Conservation (phyloP, 37 sponge, comb jelly and placozoan genomes). For the Petrosia ficiformis region DNA sequence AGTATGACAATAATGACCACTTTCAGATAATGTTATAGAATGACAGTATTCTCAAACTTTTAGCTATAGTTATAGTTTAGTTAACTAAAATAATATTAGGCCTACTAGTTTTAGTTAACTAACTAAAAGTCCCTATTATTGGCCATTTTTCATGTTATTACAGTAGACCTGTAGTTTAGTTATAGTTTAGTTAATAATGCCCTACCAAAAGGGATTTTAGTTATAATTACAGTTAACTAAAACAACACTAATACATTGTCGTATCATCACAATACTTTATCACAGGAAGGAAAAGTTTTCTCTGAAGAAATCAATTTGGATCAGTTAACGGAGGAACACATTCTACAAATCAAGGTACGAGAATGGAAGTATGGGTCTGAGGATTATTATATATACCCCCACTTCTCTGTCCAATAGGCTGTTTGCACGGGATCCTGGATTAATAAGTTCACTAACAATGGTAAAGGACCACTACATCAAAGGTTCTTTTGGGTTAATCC, state of each 20-base stretch:
- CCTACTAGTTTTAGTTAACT: too few species aligned
- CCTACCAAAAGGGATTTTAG: not conserved
- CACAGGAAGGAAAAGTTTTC: slow-evolving; percentile 39
- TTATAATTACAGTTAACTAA: not conserved
- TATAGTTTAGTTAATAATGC: too few species aligned
- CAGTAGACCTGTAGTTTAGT: too few species aligned
- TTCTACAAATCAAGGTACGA: slow-evolving; percentile 24
- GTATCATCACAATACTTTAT: not conserved
- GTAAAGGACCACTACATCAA: slow-evolving; percentile 73
- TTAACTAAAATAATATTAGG: too few species aligned
- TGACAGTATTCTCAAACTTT: too few species aligned
- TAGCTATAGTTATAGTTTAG: too few species aligned
- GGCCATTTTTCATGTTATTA: too few species aligned
- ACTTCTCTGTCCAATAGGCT: slow-evolving; percentile 7
- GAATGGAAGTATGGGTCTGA: not conserved
- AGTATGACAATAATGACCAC: too few species aligned
- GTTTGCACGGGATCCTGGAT: slow-evolving; percentile 66
- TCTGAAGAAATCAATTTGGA: slow-evolving; percentile 4
- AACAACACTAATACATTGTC: not conserved
- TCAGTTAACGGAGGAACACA: slow-evolving; percentile 16
- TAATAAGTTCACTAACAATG: slow-evolving; percentile 74
- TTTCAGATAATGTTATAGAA: too few species aligned
- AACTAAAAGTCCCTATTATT: too few species aligned
- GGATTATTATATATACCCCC: not conserved
- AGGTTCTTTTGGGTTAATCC: slow-evolving; percentile 72